Evolutionary conservation across 2,888 invertebrate species (phyloP).

Genomic region (Drosophila hawaiiensis): DNA sequence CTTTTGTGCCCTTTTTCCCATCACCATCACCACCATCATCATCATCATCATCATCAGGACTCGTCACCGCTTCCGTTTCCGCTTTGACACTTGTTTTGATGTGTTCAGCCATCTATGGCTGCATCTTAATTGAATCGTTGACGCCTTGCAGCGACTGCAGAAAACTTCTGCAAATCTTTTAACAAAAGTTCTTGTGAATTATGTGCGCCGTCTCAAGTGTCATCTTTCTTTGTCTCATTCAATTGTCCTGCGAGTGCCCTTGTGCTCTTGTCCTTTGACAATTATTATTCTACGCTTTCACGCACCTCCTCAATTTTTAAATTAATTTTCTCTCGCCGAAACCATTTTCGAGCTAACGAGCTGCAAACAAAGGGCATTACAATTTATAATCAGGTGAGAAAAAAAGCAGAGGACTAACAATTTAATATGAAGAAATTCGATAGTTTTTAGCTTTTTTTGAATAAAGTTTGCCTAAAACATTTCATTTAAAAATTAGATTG

Average conservation of each 20-base stretch:
- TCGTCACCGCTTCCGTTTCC: slow-evolving; percentile 70
- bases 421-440: not conserved
- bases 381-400: slow-evolving; percentile 9
- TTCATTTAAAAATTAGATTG: not conserved
- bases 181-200: slow-evolving; percentile 61
- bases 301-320: slow-evolving; percentile 69
- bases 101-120: slow-evolving; percentile 5
- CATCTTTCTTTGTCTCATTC: slow-evolving; percentile 68
- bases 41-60: slow-evolving; percentile 17
- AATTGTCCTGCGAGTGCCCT: slow-evolving; percentile 40
- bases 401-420: fast-evolving
- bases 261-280: slow-evolving; percentile 58
- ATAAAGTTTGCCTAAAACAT: not conserved
- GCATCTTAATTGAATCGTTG: slow-evolving; percentile 62
- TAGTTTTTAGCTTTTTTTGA: not conserved
- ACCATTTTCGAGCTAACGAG: slow-evolving; percentile 50
- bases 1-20: slow-evolving; percentile 26
- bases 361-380: slow-evolving; percentile 30
- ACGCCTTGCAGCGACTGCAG: slow-evolving; percentile 55
- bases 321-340: slow-evolving; percentile 63
- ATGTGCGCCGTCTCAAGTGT: slow-evolving; percentile 74
- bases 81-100: slow-evolving; percentile 79
- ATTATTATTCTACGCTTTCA: slow-evolving; percentile 53
- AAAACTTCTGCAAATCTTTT: slow-evolving; percentile 74
- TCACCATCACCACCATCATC: fast-evolving